These are phyloP conservation scores for Dipodomys ordii DNA, from an alignment of 2,113 vertebrate species.

Conservation along the genomic window DNA sequence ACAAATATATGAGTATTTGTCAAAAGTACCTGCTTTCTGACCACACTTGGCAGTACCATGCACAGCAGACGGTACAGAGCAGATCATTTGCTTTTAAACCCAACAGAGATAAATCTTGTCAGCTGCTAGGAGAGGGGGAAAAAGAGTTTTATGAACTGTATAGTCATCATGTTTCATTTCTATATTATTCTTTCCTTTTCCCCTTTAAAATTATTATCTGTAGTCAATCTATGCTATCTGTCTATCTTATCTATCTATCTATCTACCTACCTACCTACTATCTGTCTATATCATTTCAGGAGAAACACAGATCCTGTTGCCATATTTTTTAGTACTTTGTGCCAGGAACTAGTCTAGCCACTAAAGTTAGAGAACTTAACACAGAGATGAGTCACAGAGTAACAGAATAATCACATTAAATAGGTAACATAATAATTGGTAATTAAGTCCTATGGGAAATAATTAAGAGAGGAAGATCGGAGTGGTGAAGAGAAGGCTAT, in stretches of 20 bases:
- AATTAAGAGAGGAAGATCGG: not conserved
- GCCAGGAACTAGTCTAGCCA: not conserved
- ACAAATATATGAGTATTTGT: conserved; percentile 20
- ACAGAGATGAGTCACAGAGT: not conserved
- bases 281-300: not conserved
- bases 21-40: not conserved
- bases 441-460: not conserved
- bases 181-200: not conserved
- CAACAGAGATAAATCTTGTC: not conserved
- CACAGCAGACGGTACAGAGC: accelerated
- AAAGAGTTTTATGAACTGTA: not conserved
- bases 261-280: too few relatives aligned
- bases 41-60: not conserved
- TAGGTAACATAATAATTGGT: not conserved
- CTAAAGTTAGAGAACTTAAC: not conserved
- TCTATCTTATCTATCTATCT: too few relatives aligned
- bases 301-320: not conserved
- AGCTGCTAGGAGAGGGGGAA: not conserved
- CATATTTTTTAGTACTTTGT: not conserved
- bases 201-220: not conserved
- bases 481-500: not conserved
- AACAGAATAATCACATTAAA: not conserved
- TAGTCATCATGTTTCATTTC: conserved; percentile 27
- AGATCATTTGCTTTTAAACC: not conserved
- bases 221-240: too few relatives aligned